Percentiles rank a stretch among this genome's conserved stretches.
phyloP scores from a whole-genome alignment of 2,888 invertebrate species.

The Pyralis farinalis region DNA sequence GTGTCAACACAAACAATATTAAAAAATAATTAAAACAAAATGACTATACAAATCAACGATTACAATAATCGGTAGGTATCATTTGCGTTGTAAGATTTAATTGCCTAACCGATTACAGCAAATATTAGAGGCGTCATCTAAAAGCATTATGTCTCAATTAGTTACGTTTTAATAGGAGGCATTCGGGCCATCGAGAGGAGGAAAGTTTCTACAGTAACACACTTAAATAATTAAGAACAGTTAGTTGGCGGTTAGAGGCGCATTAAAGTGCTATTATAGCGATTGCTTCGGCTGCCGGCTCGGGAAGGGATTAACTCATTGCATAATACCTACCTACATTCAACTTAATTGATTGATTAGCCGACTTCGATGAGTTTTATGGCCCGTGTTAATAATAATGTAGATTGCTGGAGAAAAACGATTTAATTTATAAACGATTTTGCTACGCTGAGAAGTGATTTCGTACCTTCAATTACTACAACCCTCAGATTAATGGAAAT shows the following conservation, averaged over 20 bases:
- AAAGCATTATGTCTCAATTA: constrained; percentile 56
- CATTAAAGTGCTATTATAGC: constrained; percentile 50
- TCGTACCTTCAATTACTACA: too few species aligned
- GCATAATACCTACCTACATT: constrained; percentile 19
- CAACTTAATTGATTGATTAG: constrained; percentile 18
- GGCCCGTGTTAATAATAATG: neutral
- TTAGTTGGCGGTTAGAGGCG: constrained; percentile 50
- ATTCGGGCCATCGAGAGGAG: constrained; percentile 31
- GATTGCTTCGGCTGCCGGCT: constrained; percentile 25
- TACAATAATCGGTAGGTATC: constrained; percentile 23
- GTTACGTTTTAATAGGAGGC: constrained; percentile 49
- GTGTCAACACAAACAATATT: constrained; percentile 23
- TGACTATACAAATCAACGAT: constrained; percentile 13
- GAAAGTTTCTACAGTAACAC: constrained; percentile 54
- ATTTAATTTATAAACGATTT: too few species aligned
- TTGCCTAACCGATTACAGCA: constrained; percentile 19
- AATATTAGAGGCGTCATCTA: constrained; percentile 43
- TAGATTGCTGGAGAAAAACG: too few species aligned
- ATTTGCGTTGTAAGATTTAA: constrained; percentile 21
- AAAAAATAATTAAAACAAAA: constrained; percentile 28
- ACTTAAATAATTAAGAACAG: constrained; percentile 65
- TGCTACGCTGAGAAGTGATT: too few species aligned
- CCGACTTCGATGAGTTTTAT: neutral
- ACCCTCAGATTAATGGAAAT: too few species aligned
- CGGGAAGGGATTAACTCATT: constrained; percentile 26